phyloP scores from a whole-genome alignment of 2,113 vertebrate species.

The Nanorana parkeri region DNA sequence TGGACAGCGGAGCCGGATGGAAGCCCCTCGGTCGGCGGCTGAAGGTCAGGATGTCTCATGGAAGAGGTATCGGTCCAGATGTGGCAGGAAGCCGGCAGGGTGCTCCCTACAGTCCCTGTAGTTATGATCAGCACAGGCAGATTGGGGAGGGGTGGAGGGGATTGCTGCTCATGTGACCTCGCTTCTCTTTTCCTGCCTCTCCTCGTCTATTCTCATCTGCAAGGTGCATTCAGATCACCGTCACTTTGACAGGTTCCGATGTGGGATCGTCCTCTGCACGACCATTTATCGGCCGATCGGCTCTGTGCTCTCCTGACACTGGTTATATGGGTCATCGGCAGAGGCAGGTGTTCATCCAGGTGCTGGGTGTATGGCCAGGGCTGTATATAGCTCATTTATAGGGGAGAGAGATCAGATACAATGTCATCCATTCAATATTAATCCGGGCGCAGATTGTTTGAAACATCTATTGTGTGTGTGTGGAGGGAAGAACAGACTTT shows the following conservation, averaged over 20 bases:
- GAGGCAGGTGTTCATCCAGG: no score
- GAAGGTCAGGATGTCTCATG: neutral
- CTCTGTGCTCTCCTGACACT: no score
- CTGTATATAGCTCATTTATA: no score
- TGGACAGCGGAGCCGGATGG: neutral
- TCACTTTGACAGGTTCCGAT: neutral
- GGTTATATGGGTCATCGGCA: no score
- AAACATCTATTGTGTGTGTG: no score
- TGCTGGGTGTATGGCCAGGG: no score
- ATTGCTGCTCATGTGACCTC: constrained; percentile 52
- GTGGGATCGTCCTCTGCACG: no score
- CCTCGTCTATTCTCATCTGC: neutral
- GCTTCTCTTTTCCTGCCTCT: constrained; percentile 55
- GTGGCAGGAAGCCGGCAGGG: neutral
- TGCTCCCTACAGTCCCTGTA: neutral
- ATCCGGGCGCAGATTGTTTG: no score
- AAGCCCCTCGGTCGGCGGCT: neutral
- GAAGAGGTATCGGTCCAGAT: neutral
- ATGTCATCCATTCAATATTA: no score
- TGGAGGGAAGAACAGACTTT: no score
- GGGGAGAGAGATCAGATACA: no score
- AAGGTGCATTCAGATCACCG: constrained; percentile 4
- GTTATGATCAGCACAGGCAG: constrained; percentile 13
- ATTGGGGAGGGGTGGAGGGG: constrained; percentile 12
- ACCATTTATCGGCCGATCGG: no score